Percentiles rank a stretch among this genome's conserved stretches.
These are phyloP conservation scores for Drosophila neotestacea DNA, from an alignment of 2,888 invertebrate species.

Conservation along the genomic window DNA sequence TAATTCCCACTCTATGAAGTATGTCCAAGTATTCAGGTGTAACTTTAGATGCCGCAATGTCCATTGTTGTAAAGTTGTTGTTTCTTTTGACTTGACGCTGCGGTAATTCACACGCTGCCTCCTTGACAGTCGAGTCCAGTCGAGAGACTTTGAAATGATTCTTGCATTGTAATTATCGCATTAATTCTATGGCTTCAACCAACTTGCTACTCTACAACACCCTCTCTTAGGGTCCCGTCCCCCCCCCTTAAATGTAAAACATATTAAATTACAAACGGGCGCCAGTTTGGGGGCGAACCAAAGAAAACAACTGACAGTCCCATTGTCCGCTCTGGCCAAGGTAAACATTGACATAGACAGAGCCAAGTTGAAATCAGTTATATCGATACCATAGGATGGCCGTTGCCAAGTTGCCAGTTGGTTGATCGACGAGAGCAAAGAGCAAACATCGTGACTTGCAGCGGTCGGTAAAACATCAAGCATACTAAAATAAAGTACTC, in stretches of 20 bases:
- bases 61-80: conserved; percentile 30
- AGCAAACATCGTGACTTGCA: conserved; percentile 72
- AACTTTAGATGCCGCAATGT: conserved; percentile 51
- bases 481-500: conserved; percentile 82
- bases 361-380: conserved; percentile 10
- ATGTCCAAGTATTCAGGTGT: conserved; percentile 12
- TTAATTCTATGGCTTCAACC: conserved; percentile 77
- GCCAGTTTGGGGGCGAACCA: conserved; percentile 41
- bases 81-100: conserved; percentile 45
- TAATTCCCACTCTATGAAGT: background rate
- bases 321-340: conserved; percentile 21
- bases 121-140: conserved; percentile 14
- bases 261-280: conserved; percentile 65
- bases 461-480: conserved; percentile 81
- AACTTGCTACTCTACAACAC: conserved; percentile 14
- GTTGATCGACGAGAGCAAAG: conserved; percentile 37
- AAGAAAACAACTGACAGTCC: conserved; percentile 9
- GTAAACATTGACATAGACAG: conserved; percentile 21
- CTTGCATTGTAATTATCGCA: conserved; percentile 78
- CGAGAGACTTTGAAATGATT: conserved; percentile 53
- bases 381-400: conserved; percentile 16
- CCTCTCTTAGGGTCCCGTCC: background rate
- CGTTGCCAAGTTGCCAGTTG: conserved; percentile 25
- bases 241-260: background rate
- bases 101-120: conserved; percentile 66